phyloP scores from a whole-genome alignment of 2,113 vertebrate genomes.

The Osmerus eperlanus region DNA sequence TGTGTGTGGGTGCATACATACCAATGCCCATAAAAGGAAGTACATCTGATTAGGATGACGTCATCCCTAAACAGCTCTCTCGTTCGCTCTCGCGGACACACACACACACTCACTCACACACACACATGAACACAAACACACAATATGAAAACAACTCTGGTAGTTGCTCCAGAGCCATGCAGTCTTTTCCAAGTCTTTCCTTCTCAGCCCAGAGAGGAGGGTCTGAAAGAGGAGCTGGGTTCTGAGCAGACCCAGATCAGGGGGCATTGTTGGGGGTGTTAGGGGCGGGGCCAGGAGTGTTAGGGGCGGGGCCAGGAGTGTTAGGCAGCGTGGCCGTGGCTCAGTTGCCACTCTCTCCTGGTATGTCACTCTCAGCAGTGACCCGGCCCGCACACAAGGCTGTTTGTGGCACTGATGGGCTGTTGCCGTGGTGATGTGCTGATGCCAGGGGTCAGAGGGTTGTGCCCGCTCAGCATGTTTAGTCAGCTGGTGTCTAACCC shows the following conservation, averaged over 20 bases:
- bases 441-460: constrained; percentile 31
- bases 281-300: too few species aligned
- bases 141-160: not conserved
- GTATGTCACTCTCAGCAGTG: not conserved
- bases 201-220: not conserved
- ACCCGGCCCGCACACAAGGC: too few species aligned
- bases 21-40: constrained; percentile 46
- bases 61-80: constrained; percentile 6
- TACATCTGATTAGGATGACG: constrained; percentile 17
- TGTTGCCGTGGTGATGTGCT: constrained; percentile 36
- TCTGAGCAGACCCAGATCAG: too few species aligned
- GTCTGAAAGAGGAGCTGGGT: too few species aligned
- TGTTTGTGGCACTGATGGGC: not conserved
- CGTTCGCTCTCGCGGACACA: not conserved
- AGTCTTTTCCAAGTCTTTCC: not conserved
- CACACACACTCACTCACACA: not conserved
- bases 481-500: constrained; percentile 43
- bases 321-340: too few species aligned
- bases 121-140: not conserved
- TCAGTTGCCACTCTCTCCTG: not conserved
- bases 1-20: constrained; percentile 15
- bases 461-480: constrained; percentile 46
- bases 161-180: not conserved
- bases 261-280: too few species aligned
- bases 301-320: too few species aligned